Evolutionary conservation across 2,113 vertebrate genomes (phyloP).

Genomic region (Gymnogyps californianus): DNA sequence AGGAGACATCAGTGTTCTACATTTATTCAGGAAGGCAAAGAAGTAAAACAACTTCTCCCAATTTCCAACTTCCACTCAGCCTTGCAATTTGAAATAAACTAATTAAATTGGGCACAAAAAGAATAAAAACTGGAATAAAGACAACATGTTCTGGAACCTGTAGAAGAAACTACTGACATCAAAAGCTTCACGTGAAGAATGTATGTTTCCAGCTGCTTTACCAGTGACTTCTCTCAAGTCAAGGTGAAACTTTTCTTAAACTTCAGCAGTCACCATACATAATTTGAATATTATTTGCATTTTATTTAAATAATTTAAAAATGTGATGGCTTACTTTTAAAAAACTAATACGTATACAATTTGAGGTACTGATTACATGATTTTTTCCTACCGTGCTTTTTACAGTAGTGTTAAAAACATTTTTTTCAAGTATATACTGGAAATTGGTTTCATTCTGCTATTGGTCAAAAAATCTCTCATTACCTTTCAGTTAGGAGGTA

Average conservation of each 20-base stretch:
- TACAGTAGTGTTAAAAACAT: neutral
- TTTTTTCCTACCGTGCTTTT: neutral
- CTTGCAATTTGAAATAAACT: neutral
- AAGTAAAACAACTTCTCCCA: neutral
- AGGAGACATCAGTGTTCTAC: neutral
- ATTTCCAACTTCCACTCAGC: neutral
- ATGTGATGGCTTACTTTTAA: neutral
- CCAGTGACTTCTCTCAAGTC: neutral
- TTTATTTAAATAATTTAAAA: neutral
- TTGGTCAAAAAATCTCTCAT: neutral
- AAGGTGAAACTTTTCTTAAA: neutral
- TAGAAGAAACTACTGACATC: neutral
- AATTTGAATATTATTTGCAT: neutral
- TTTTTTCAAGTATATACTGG: neutral
- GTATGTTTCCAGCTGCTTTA: neutral
- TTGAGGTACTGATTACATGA: neutral
- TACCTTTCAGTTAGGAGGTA: neutral
- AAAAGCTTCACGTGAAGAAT: neutral
- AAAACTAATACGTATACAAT: neutral
- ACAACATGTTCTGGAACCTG: neutral
- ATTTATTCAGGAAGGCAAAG: neutral
- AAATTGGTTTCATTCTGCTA: neutral
- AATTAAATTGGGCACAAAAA: neutral
- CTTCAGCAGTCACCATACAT: neutral
- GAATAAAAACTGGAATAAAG: neutral